Evolutionary conservation across 1,140 invertebrate species (phyloP).

Genomic region (Hydropsyche tenuis): DNA sequence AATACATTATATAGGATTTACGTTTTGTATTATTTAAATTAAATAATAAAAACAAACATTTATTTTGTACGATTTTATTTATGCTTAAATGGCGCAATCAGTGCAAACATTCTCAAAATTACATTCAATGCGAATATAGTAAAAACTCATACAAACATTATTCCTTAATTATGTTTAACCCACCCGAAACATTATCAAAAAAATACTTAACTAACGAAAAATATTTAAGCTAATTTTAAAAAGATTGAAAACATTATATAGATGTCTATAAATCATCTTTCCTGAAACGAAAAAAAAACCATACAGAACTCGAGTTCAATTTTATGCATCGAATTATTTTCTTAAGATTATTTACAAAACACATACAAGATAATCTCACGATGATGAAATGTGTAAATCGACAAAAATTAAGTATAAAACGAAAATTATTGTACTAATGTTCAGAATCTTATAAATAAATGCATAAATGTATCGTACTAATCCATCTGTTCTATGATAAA

Average conservation of each 20-base stretch:
- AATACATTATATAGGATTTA: background rate
- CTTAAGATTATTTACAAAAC: constrained; percentile 14
- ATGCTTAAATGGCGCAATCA: constrained; percentile 44
- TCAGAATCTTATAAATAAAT: too few species aligned
- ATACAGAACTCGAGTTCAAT: too few species aligned
- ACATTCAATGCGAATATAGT: constrained; percentile 19
- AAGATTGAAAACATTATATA: background rate
- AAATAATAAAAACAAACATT: too few species aligned
- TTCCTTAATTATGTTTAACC: constrained; percentile 25
- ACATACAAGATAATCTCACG: constrained; percentile 23
- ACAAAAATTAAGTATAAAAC: background rate
- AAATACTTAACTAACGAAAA: background rate
- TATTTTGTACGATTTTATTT: too few species aligned
- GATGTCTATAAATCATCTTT: too few species aligned
- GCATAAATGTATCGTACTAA: too few species aligned
- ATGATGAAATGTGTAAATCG: constrained; percentile 8
- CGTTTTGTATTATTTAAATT: too few species aligned
- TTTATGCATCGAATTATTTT: background rate
- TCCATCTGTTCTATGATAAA: too few species aligned
- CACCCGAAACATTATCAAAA: constrained; percentile 26
- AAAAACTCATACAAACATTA: constrained; percentile 43
- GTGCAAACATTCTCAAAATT: constrained; percentile 44
- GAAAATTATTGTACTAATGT: background rate
- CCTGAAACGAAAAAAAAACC: too few species aligned
- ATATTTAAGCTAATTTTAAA: background rate